Percentiles rank a stretch among this genome's conserved stretches.
Evolutionary conservation across 2,797 vertebrate genomes (phyloP).

Genomic region (Sorex maritimensis): DNA sequence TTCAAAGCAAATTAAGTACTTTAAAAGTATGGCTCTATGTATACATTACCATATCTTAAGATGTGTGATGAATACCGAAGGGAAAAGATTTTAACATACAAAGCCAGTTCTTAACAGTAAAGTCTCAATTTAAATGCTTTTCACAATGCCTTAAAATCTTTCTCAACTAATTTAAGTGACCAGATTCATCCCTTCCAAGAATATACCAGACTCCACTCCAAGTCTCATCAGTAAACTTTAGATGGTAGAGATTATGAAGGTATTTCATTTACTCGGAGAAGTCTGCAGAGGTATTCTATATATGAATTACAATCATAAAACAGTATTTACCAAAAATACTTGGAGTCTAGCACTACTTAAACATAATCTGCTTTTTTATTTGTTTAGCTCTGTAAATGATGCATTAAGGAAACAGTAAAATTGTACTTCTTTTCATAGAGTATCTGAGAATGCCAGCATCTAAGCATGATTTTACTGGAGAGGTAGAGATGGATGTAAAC

Average conservation of each 20-base stretch:
- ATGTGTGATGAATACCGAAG: slow-evolving; percentile 73
- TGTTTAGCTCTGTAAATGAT: slow-evolving; percentile 59
- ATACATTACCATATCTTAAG: slow-evolving; percentile 79
- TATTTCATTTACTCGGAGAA: slow-evolving; percentile 70
- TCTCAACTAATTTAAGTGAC: slow-evolving; percentile 74
- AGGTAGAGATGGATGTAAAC: slow-evolving; percentile 58
- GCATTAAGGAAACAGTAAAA: slow-evolving; percentile 43
- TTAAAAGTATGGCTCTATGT: slow-evolving; percentile 71
- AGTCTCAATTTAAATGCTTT: slow-evolving; percentile 76
- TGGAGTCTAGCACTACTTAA: slow-evolving; percentile 42
- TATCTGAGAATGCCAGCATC: slow-evolving; percentile 36
- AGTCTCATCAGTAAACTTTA: slow-evolving; percentile 53
- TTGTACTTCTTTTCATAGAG: slow-evolving; percentile 63
- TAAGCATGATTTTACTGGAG: slow-evolving; percentile 14
- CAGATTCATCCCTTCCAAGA: slow-evolving; percentile 56
- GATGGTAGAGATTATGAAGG: slow-evolving; percentile 62
- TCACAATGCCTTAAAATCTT: slow-evolving; percentile 62
- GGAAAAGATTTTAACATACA: slow-evolving; percentile 78
- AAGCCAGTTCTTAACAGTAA: slow-evolving; percentile 78
- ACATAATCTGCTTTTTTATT: slow-evolving; percentile 61
- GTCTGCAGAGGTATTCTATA: slow-evolving; percentile 21
- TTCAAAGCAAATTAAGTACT: slow-evolving; percentile 77
- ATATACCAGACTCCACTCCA: slow-evolving; percentile 45
- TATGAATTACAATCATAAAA: slow-evolving; percentile 55
- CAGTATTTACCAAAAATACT: slow-evolving; percentile 59